Percentiles rank a stretch among this genome's conserved stretches.
Conservation (phyloP, 2,797 vertebrate genomes). For the Protosalanx chinensis region DNA sequence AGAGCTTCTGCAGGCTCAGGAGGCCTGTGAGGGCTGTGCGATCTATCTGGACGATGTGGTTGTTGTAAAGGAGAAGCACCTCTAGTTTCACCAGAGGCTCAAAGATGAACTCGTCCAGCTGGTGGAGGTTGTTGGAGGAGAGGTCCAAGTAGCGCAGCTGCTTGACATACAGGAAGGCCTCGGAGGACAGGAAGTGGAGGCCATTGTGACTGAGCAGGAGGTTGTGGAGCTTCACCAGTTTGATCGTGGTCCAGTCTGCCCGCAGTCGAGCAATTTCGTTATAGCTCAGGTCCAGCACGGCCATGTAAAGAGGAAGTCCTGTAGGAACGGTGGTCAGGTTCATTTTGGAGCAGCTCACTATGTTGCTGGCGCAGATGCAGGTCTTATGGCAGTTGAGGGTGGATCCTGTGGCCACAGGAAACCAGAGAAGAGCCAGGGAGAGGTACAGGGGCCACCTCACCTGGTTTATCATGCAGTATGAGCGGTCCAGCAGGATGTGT, state of each 20-base stretch:
- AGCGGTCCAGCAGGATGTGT: constrained; percentile 50
- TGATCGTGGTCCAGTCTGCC: constrained; percentile 82
- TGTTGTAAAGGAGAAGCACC: constrained; percentile 88
- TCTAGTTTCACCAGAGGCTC: constrained; percentile 83
- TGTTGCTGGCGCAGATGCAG: constrained; percentile 95
- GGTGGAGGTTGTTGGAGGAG: constrained; percentile 84
- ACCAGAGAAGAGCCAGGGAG: constrained; percentile 55
- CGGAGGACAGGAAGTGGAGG: constrained; percentile 87
- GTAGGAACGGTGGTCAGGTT: constrained; percentile 76
- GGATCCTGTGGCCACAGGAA: constrained; percentile 49
- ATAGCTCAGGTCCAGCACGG: constrained; percentile 91
- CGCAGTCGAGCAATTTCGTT: constrained; percentile 81
- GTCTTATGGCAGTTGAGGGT: constrained; percentile 78
- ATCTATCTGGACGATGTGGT: constrained; percentile 85
- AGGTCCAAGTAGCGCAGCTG: constrained; percentile 89
- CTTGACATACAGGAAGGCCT: constrained; percentile 85
- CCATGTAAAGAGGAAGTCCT: constrained; percentile 79
- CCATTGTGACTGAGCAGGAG: constrained; percentile 90
- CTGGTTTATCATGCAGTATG: constrained; percentile 50
- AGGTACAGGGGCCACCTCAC: constrained; percentile 52
- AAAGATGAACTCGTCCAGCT: constrained; percentile 88
- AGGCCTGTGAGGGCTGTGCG: constrained; percentile 84
- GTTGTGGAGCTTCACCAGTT: constrained; percentile 84
- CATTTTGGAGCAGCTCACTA: constrained; percentile 94
- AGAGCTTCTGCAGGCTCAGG: constrained; percentile 86